These are phyloP conservation scores for Pelusios castaneus DNA, from an alignment of 2,113 vertebrate species.

Conservation along the genomic window DNA sequence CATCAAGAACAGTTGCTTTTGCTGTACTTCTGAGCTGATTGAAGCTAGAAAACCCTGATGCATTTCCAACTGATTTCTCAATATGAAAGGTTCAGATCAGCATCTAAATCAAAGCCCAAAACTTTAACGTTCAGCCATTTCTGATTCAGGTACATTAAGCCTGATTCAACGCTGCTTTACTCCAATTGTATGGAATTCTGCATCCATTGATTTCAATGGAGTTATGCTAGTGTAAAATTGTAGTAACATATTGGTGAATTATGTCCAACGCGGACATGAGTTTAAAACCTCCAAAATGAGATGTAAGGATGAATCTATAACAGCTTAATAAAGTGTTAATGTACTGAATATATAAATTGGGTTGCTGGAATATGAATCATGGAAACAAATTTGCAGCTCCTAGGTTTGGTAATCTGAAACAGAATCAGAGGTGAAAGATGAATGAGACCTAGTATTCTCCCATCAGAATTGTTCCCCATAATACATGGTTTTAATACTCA, in stretches of 20 bases:
- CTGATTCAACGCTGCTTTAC: background rate
- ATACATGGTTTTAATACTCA: background rate
- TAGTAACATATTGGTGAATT: background rate
- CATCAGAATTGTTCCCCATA: background rate
- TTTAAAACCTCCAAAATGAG: background rate
- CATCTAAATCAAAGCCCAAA: background rate
- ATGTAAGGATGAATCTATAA: background rate
- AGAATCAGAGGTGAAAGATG: background rate
- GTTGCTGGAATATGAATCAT: constrained; percentile 10
- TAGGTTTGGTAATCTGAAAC: background rate
- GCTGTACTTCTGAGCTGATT: background rate
- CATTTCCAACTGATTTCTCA: background rate
- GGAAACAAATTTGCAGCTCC: background rate
- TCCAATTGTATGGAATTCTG: background rate
- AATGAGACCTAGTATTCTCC: background rate
- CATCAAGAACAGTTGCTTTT: background rate
- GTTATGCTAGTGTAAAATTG: background rate
- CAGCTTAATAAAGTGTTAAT: background rate
- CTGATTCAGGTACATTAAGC: background rate
- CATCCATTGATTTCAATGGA: background rate
- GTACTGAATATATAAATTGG: background rate
- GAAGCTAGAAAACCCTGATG: background rate
- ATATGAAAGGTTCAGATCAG: background rate
- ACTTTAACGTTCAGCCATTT: background rate
- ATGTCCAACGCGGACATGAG: background rate